These are phyloP conservation scores for Platycnemis pennipes DNA, from an alignment of 2,888 invertebrate species.

Conservation along the genomic window DNA sequence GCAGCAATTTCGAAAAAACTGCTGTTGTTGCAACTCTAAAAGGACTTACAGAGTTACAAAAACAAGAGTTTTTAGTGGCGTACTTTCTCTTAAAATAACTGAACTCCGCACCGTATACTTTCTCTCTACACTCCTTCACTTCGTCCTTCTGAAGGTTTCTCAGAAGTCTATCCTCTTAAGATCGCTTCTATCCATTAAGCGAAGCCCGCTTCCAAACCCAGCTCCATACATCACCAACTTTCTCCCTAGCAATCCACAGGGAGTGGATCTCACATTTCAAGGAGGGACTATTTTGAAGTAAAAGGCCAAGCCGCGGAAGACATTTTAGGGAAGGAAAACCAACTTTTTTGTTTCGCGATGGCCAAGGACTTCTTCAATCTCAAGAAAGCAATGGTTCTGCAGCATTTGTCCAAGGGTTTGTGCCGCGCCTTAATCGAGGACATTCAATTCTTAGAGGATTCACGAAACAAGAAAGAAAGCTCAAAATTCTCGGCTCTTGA, in stretches of 20 bases:
- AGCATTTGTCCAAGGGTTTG: background rate
- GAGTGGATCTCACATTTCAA: background rate
- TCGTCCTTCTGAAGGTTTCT: background rate
- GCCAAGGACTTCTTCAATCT: background rate
- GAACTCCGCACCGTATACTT: background rate
- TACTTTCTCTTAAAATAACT: background rate
- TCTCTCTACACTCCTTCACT: background rate
- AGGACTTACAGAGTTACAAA: background rate
- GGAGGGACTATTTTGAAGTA: background rate
- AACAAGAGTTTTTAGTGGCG: background rate
- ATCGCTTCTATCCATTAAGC: background rate
- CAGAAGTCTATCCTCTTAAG: background rate
- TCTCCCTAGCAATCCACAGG: background rate
- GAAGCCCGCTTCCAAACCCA: background rate
- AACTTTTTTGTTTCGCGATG: background rate
- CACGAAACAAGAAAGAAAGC: background rate
- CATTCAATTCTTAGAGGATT: background rate
- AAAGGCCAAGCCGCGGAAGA: background rate
- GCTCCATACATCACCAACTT: background rate
- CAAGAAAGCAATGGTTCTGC: background rate
- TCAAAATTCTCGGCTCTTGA: background rate
- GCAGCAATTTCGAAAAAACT: too few species aligned
- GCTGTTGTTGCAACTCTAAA: too few species aligned
- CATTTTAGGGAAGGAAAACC: background rate
- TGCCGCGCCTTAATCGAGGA: background rate